Evolutionary conservation across 2,113 vertebrate genomes (phyloP).

Genomic region (Naja naja): DNA sequence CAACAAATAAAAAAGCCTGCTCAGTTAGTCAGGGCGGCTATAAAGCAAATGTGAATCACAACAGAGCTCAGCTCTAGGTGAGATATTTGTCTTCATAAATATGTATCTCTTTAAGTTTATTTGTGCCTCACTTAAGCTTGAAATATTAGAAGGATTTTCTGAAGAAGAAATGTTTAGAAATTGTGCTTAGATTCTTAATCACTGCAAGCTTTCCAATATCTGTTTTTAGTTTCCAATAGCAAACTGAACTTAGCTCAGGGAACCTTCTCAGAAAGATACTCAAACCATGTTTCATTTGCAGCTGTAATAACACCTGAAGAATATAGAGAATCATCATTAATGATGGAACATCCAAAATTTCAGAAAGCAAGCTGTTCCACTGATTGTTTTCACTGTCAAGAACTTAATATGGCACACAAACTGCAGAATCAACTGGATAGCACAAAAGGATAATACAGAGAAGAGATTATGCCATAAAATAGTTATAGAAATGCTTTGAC

Average conservation of each 20-base stretch:
- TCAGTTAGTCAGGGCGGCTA: background rate
- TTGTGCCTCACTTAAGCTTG: background rate
- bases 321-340: background rate
- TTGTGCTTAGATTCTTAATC: background rate
- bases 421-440: constrained; percentile 10
- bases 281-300: constrained; percentile 15
- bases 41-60: background rate
- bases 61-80: background rate
- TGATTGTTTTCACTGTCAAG: background rate
- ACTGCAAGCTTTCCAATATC: background rate
- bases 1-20: background rate
- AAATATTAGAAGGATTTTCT: background rate
- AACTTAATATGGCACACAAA: background rate
- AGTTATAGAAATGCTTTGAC: background rate
- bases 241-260: background rate
- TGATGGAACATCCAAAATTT: background rate
- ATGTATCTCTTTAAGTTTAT: background rate
- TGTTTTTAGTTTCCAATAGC: background rate
- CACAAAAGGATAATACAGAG: constrained; percentile 1
- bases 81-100: background rate
- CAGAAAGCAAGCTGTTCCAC: background rate
- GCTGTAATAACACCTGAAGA: constrained; percentile 12
- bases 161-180: background rate
- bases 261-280: background rate
- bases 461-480: constrained; percentile 16